Evolutionary conservation across 2,888 invertebrate species (phyloP), one percentile per base, ranked within the genome.

Genomic region (Drosophila histrio): DNA sequence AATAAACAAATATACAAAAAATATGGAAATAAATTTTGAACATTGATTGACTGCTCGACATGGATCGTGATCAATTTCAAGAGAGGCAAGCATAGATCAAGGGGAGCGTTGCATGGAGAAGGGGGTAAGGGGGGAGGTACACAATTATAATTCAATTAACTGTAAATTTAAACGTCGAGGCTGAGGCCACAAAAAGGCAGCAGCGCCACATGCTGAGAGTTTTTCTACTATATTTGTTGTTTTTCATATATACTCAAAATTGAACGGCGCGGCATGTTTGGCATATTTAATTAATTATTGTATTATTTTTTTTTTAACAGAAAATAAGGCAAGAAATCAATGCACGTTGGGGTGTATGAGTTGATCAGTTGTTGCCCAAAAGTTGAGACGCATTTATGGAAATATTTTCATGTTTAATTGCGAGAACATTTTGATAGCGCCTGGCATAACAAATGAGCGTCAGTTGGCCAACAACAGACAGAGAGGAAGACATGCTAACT

Each of bases 71-170:
- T 83, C 75, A 74, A 68, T 63, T 64, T 61, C 26, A 61, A 72
- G 58, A 43, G 47, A 64, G 53, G 36, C 43, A 26, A 9, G 24
- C 11, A 30, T 11, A 9, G 32, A 24, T 17, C 7, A 24, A 19
- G 22, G 21, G 22, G 1, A n/a, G 1, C 3, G 0, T n/a, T n/a
- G n/a, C n/a, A 0, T 8, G 19, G 47, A 24, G 21, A 22, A 1
- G 17, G 47, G 13, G 17, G 28, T 1, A 11, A 22, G 3, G 46
- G 41, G 21, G 15, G 8, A 30, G 24, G 38, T 22, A 15, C 58
- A 69, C 78, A 83, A 83, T 83, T 83, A 83, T 83, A 86, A 80
- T 86, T 83, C 80, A 83, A 83, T 83, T 83, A 83, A 83, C 86
- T 68, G 71, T 79, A 72, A 64, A 82, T 71, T 68, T 57, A 56